phyloP scores from a whole-genome alignment of 2,797 vertebrate genomes.

The Enteromius treurensis region DNA sequence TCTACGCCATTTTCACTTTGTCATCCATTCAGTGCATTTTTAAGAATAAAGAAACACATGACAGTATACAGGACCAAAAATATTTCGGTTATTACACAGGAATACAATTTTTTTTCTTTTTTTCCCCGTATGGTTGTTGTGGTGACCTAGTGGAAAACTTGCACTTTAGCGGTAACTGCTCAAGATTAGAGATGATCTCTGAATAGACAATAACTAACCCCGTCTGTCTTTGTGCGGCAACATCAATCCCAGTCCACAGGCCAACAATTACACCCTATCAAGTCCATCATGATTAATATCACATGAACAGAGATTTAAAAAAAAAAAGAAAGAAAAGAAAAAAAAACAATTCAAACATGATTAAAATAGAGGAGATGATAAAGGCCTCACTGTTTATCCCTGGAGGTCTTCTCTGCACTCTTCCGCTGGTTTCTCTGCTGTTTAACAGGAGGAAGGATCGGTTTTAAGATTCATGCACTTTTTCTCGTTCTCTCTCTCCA shows the following conservation, averaged over 20 bases:
- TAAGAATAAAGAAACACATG: slow-evolving; percentile 40
- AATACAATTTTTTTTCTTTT: slow-evolving; percentile 14
- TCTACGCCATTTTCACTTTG: slow-evolving; percentile 27
- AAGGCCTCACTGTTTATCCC: slow-evolving; percentile 75
- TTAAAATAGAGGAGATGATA: slow-evolving; percentile 55
- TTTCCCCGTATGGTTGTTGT: slow-evolving; percentile 20
- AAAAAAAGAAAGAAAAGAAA: slow-evolving; percentile 63
- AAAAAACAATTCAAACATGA: slow-evolving; percentile 64
- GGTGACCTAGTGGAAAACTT: slow-evolving; percentile 20
- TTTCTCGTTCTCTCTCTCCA: slow-evolving; percentile 38
- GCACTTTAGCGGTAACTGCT: slow-evolving; percentile 18
- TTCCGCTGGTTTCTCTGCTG: slow-evolving; percentile 68
- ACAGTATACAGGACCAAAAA: slow-evolving; percentile 39
- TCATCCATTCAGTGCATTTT: slow-evolving; percentile 28
- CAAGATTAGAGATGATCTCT: slow-evolving; percentile 15
- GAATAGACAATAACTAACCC: slow-evolving; percentile 15
- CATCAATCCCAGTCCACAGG: slow-evolving; percentile 33
- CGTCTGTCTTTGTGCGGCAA: slow-evolving; percentile 27
- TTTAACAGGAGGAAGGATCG: slow-evolving; percentile 73
- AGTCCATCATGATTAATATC: slow-evolving; percentile 34
- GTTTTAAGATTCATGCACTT: slow-evolving; percentile 50
- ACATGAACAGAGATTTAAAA: slow-evolving; percentile 66
- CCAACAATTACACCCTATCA: slow-evolving; percentile 21
- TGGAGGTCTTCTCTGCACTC: slow-evolving; percentile 58
- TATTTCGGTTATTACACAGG: slow-evolving; percentile 41